Evolutionary conservation across 2,888 invertebrate genomes (phyloP), one percentile per base, ranked within the genome.

Genomic region (Drosophila multiciliata): DNA sequence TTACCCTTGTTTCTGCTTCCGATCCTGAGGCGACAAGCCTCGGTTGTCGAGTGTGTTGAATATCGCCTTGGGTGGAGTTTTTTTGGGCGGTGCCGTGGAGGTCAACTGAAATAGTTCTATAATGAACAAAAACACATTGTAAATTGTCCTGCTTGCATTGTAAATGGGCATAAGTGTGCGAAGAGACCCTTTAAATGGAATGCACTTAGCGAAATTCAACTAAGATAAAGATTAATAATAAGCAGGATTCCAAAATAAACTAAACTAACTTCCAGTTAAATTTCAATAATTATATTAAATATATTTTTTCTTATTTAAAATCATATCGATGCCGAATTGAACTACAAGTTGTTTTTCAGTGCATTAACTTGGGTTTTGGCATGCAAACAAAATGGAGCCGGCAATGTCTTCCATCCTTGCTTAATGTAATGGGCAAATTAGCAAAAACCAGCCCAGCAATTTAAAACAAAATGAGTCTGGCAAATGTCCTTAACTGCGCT

Each of bases 101-200:
- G 90, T 87, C 89, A 87, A 72, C 89, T 58, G 73, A 66, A 90
- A 87, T 87, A 87, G 87, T 87, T 87, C 79, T 79, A 82, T 90
- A 87, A 87, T 87, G 87, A 88, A 90, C 78, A 80, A 88, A 88
- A 90, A 90, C 90, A 87, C 90, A 87, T 87, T 87, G 90, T 90
- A 87, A 90, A 90, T 90, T 88, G 89, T 85, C 79, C 69, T 89
- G 80, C 80, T 69, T 83, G 83, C 78, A 86, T 77, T 73, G 77
- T 62, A 86, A 87, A 80, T 87, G 87, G 71, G 73, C 78, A 78
- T 88, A 87, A 85, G 78, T 85, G 90, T 80, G 67, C 74, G 58
- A 61, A 63, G 49, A 62, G 63, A 62, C 60, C 59, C 53, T 62
- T 29, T 42, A 63, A 64, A 62, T 33, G 15, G 26, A 0, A 0